These are phyloP conservation scores for Paedocypris micromegethes DNA, from an alignment of 2,797 vertebrate species.

Conservation along the genomic window DNA sequence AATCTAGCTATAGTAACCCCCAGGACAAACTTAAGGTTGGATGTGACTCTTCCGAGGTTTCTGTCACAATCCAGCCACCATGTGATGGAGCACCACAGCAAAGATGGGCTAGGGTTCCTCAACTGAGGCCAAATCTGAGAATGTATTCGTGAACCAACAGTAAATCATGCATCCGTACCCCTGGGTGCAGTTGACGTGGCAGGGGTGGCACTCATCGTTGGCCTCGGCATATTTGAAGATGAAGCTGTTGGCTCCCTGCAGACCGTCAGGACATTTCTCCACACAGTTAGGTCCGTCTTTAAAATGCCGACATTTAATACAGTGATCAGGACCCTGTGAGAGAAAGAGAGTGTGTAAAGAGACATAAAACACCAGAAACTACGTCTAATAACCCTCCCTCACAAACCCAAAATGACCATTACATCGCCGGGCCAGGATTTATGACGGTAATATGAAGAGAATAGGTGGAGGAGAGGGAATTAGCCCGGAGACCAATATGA, in stretches of 20 bases:
- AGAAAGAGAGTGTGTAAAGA: conserved; percentile 44
- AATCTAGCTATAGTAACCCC: no score
- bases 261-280: conserved; percentile 83
- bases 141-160: no score
- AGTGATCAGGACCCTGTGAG: conserved; percentile 82
- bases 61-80: no score
- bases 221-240: conserved; percentile 85
- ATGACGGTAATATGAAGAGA: conserved; percentile 67
- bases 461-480: conserved; percentile 38
- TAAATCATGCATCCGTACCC: conserved; percentile 61
- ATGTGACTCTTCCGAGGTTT: no score
- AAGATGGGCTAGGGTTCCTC: no score
- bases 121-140: no score
- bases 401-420: conserved; percentile 74
- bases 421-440: conserved; percentile 70
- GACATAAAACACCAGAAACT: conserved; percentile 63
- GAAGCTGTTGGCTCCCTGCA: conserved; percentile 82
- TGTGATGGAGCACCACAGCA: no score
- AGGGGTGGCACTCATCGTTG: conserved; percentile 80
- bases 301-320: conserved; percentile 82
- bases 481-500: conserved; percentile 44
- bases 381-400: conserved; percentile 74
- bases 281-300: conserved; percentile 88
- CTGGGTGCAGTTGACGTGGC: conserved; percentile 83
- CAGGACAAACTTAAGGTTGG: no score